These are phyloP conservation scores for Esperia sulphurella DNA, from an alignment of 2,888 invertebrate genomes.

Conservation along the genomic window DNA sequence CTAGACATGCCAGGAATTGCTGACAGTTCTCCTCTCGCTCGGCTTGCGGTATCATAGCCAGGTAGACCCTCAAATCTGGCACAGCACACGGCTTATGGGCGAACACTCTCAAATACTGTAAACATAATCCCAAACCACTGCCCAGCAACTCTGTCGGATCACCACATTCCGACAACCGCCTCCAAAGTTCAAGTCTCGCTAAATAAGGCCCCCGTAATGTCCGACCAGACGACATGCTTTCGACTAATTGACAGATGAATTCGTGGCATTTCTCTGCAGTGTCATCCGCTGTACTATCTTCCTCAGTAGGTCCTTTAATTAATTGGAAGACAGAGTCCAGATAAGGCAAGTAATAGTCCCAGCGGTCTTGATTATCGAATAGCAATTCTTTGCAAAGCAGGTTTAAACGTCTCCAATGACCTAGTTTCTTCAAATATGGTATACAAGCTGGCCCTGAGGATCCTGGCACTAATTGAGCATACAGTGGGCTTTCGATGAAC, in stretches of 20 bases:
- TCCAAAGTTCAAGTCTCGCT: conserved; percentile 86
- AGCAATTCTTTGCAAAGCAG: conserved; percentile 86
- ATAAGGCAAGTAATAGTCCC: conserved; percentile 87
- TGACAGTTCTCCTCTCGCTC: conserved; percentile 79
- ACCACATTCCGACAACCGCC: conserved; percentile 75
- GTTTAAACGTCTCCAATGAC: conserved; percentile 87
- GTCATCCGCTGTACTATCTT: conserved; percentile 49
- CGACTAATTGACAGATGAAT: conserved; percentile 71
- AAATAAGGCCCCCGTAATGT: conserved; percentile 89
- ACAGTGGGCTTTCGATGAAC: conserved; percentile 88
- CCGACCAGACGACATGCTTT: conserved; percentile 65
- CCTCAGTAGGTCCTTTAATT: conserved; percentile 46
- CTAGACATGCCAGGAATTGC: conserved; percentile 81
- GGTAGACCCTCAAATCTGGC: conserved; percentile 88
- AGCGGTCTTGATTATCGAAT: conserved; percentile 84
- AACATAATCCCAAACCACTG: conserved; percentile 83
- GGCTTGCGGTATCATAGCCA: conserved; percentile 83
- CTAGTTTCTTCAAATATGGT: conserved; percentile 84
- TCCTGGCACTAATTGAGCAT: conserved; percentile 83
- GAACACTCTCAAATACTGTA: conserved; percentile 89
- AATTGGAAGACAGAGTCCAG: conserved; percentile 84
- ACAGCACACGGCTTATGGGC: conserved; percentile 93
- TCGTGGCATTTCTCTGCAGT: conserved; percentile 68
- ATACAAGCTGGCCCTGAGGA: conserved; percentile 85
- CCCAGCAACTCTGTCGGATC: conserved; percentile 79